A percentile compares a stretch with the other conserved stretches of the same genome.
phyloP scores from a whole-genome alignment of 2,113 vertebrate genomes.

The Oncorhynchus nerka region DNA sequence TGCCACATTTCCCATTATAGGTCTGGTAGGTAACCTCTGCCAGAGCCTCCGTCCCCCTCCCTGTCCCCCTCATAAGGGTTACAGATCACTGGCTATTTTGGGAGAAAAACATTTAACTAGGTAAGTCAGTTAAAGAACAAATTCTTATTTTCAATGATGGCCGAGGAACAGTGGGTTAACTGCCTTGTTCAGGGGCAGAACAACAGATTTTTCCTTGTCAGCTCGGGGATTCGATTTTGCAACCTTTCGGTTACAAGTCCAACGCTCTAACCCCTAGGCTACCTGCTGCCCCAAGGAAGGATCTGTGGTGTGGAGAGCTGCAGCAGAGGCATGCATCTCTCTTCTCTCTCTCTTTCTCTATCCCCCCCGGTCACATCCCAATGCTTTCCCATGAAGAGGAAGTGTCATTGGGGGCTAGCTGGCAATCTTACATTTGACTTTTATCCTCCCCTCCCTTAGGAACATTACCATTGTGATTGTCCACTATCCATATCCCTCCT shows the following conservation, averaged over 20 bases:
- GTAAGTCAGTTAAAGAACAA: too few species aligned
- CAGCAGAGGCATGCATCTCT: constrained; percentile 16
- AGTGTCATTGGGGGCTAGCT: constrained; percentile 38
- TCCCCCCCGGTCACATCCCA: constrained; percentile 47
- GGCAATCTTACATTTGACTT: constrained; percentile 12
- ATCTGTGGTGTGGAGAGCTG: constrained; percentile 22
- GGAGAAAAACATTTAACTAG: too few species aligned
- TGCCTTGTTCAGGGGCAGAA: too few species aligned
- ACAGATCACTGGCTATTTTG: constrained; percentile 50
- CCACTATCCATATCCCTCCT: constrained; percentile 27
- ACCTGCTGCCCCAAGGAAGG: constrained; percentile 18
- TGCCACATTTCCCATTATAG: neutral
- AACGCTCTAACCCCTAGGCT: too few species aligned
- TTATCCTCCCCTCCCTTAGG: neutral
- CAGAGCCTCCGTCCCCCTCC: neutral
- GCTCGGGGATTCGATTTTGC: too few species aligned
- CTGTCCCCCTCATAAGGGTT: constrained; percentile 43
- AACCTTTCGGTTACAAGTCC: too few species aligned
- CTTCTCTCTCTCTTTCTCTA: neutral
- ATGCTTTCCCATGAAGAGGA: constrained; percentile 48
- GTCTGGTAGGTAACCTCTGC: constrained; percentile 8
- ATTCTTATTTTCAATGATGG: too few species aligned
- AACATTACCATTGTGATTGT: constrained; percentile 38
- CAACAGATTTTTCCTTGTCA: constrained; percentile 2
- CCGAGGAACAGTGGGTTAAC: too few species aligned